Percentiles rank a stretch among this genome's conserved stretches.
These are phyloP conservation scores for Pelosia muscerda DNA, from an alignment of 2,888 invertebrate species.

Conservation along the genomic window DNA sequence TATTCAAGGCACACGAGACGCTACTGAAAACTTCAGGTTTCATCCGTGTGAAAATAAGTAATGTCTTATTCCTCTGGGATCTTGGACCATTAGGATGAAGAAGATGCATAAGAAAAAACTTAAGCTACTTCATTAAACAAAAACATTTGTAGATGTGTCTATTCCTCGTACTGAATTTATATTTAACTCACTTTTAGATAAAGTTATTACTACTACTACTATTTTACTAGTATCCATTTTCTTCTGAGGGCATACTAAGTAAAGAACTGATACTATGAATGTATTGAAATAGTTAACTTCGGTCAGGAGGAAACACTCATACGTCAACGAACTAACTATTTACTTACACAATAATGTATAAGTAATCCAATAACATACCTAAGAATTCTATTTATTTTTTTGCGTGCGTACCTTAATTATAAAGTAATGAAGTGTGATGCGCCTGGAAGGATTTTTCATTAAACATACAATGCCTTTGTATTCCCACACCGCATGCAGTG, in stretches of 20 bases:
- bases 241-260: not conserved
- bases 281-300: not conserved
- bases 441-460: constrained; percentile 60
- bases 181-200: too few species aligned
- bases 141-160: too few species aligned
- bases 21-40: too few species aligned
- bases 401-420: constrained; percentile 50
- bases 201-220: too few species aligned
- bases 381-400: constrained; percentile 31
- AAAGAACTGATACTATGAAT: not conserved
- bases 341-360: constrained; percentile 4
- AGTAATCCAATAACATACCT: constrained; percentile 23
- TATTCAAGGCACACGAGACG: too few species aligned
- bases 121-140: too few species aligned
- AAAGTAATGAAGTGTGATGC: constrained; percentile 57
- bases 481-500: constrained; percentile 59
- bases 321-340: not conserved
- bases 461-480: constrained; percentile 53
- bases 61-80: too few species aligned
- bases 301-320: not conserved
- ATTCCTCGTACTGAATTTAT: too few species aligned
- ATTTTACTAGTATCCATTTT: not conserved
- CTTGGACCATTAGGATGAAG: too few species aligned
- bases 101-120: too few species aligned
- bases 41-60: too few species aligned